Conservation (phyloP, 2,888 invertebrate species). For the Gastrophysa polygoni region DNA sequence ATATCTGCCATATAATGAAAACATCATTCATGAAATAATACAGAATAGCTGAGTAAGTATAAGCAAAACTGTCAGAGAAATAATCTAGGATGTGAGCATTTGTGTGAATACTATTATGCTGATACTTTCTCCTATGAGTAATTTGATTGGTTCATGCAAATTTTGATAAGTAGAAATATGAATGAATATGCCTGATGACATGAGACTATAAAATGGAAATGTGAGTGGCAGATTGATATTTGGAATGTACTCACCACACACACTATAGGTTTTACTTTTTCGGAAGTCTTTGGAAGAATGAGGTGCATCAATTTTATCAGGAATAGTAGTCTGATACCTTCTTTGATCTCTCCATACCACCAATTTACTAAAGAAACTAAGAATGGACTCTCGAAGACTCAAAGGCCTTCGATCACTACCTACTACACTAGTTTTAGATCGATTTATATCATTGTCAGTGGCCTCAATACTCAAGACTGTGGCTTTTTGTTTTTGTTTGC, state of each 20-base stretch:
- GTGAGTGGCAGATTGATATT: too few species aligned
- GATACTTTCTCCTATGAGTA: too few species aligned
- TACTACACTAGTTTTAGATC: conserved; percentile 53
- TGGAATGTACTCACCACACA: conserved; percentile 57
- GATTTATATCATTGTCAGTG: conserved; percentile 50
- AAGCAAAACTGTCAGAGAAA: too few species aligned
- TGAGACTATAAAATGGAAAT: too few species aligned
- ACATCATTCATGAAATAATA: not conserved
- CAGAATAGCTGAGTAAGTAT: too few species aligned
- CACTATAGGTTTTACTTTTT: conserved; percentile 53
- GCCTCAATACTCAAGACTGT: conserved; percentile 46
- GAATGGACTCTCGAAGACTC: conserved; percentile 68
- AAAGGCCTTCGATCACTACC: conserved; percentile 56
- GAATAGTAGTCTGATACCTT: conserved; percentile 54
- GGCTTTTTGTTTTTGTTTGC: conserved; percentile 53
- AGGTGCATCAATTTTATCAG: conserved; percentile 54
- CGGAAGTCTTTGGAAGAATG: conserved; percentile 55
- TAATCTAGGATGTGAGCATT: too few species aligned
- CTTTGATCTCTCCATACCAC: conserved; percentile 61
- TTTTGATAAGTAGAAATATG: too few species aligned
- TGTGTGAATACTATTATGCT: too few species aligned
- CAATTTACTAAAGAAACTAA: conserved; percentile 57
- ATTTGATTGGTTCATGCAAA: too few species aligned
- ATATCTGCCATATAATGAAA: not conserved
- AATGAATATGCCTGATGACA: too few species aligned